These are phyloP conservation scores for Acanthiza pusilla DNA, from an alignment of 2,797 vertebrate species.

Conservation along the genomic window DNA sequence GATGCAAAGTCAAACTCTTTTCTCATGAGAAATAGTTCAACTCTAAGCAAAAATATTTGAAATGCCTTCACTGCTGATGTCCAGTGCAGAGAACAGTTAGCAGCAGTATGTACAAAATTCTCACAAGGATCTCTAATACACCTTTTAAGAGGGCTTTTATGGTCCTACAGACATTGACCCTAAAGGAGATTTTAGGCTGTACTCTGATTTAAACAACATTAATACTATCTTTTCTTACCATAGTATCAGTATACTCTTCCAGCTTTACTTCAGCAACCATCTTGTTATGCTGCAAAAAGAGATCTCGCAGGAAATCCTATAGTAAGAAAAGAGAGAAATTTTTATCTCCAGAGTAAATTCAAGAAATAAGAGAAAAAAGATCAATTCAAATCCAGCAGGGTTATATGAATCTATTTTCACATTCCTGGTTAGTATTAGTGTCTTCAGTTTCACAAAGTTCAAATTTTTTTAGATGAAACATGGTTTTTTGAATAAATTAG, in stretches of 20 bases:
- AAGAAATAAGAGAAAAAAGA: neutral
- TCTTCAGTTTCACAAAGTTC: neutral
- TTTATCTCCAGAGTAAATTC: neutral
- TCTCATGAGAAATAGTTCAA: neutral
- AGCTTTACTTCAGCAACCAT: conserved; percentile 80
- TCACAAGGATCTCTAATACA: neutral
- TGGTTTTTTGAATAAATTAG: neutral
- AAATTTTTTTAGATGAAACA: neutral
- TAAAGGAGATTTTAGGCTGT: neutral
- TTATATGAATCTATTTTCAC: neutral
- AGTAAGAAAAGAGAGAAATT: neutral
- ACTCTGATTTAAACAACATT: neutral
- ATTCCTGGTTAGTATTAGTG: neutral
- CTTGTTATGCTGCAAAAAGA: conserved; percentile 85
- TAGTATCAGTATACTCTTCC: conserved; percentile 89
- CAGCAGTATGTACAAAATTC: neutral
- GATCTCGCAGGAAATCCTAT: conserved; percentile 89
- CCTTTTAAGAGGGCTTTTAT: neutral
- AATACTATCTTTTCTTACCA: conserved; percentile 76
- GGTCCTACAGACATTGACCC: neutral
- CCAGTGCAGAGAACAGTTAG: neutral
- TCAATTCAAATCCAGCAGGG: neutral
- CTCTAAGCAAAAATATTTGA: neutral
- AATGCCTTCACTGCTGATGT: neutral
- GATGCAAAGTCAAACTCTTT: neutral